Conservation (phyloP, 2,113 vertebrate genomes). For the Lamprologus speciosus region DNA sequence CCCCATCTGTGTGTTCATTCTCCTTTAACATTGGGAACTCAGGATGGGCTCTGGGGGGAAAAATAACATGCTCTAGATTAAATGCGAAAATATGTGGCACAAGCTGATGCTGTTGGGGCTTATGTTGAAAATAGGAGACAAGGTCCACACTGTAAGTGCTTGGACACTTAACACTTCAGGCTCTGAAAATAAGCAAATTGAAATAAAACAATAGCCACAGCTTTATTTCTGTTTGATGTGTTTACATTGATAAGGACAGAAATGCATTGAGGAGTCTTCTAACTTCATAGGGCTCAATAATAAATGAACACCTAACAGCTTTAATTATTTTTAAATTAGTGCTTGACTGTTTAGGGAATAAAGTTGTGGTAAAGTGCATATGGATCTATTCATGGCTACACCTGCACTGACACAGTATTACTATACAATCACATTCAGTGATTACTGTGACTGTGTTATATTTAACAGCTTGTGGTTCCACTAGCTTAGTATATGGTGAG, state of each 20-base stretch:
- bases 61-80: neutral
- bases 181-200: neutral
- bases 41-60: neutral
- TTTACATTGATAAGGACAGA: neutral
- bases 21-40: neutral
- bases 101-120: neutral
- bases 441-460: neutral
- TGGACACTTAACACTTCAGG: neutral
- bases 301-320: neutral
- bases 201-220: neutral
- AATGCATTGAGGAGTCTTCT: neutral
- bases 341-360: constrained; percentile 4
- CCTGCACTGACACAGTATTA: neutral
- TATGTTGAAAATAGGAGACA: neutral
- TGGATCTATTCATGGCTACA: neutral
- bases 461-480: neutral
- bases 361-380: neutral
- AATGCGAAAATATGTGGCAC: neutral
- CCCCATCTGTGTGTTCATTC: constrained; percentile 29
- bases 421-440: neutral
- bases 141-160: neutral
- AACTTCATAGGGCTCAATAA: neutral
- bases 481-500: neutral
- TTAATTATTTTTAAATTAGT: neutral
- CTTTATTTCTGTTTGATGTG: neutral